Percentiles rank a stretch among this genome's conserved stretches.
These are phyloP conservation scores for Cybosia mesomella DNA, from an alignment of 2,888 invertebrate species.

Conservation along the genomic window DNA sequence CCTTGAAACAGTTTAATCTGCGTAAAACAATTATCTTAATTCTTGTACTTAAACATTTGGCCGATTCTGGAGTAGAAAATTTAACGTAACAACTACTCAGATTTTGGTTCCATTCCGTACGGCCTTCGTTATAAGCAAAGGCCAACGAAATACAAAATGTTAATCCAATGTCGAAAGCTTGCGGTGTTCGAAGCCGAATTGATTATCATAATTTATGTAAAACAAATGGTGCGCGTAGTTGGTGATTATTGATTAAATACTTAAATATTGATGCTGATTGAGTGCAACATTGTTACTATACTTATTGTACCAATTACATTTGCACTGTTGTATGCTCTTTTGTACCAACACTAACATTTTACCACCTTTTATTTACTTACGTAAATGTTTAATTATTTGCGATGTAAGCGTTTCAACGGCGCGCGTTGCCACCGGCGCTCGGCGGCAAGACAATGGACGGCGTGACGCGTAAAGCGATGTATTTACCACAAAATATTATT, in stretches of 20 bases:
- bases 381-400: constrained; percentile 3
- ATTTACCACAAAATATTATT: constrained; percentile 10
- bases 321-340: not conserved
- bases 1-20: constrained; percentile 8
- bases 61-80: not conserved
- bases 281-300: not conserved
- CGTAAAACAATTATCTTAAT: not conserved
- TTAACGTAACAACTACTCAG: not conserved
- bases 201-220: constrained; percentile 48
- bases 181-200: constrained; percentile 31
- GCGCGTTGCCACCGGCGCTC: not conserved
- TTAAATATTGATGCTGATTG: not conserved
- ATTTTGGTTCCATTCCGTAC: not conserved
- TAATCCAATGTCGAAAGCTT: constrained; percentile 40
- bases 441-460: constrained; percentile 1
- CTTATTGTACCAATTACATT: not conserved
- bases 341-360: not conserved
- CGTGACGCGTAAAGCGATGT: constrained; percentile 5
- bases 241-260: constrained; percentile 13
- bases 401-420: not conserved
- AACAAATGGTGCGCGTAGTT: constrained; percentile 9
- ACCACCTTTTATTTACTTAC: not conserved
- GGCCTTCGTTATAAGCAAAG: constrained; percentile 24
- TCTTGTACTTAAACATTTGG: not conserved
- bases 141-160: constrained; percentile 33